Evolutionary conservation across 1,140 invertebrate genomes (phyloP), one percentile per base, ranked within the genome.

Genomic region (Drosophila paulistorum): DNA sequence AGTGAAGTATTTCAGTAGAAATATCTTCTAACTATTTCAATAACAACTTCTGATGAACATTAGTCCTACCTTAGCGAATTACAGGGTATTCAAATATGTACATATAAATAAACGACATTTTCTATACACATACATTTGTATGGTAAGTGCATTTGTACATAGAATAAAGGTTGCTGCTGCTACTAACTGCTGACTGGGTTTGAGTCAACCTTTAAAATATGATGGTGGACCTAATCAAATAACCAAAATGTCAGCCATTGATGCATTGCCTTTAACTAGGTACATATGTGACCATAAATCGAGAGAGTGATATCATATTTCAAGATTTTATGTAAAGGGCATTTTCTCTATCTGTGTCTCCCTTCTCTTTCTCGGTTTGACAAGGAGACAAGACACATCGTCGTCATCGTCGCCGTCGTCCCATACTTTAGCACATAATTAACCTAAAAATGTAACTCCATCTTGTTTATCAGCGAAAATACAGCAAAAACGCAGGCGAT

Each of bases 381-480:
- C 65, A 68, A 65, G 79, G 75, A 39, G 61, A 59, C 55, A 26
- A 41, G 51, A 20, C 5, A 5, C 14, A 35, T 9, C 39, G 26
- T 37, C 14, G 11, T 35, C 55, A 23, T 35, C 33, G 33, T 35
- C 51, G 30, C 58, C 23, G 23, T 26, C 3, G 78, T 67, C 78
- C 71, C 82, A 73, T 71, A 78, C 83, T 87, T 91, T 91, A 91
- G 86, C 90, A 91, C 90, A 90, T 91, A 87, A 91, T 91, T 91
- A 91, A 91, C 90, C 90, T 90, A 87, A 91, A 91, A 91, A 90
- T 90, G 77, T 87, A 90, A 87, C 90, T 91, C 83, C 90, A 87
- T 90, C 78, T 85, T 91, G 76, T 90, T 91, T 87, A 90, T 90
- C 81, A 87, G 79, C 76, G 74, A 81, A 87, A 86, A 86, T 72